Evolutionary conservation across 2,113 vertebrate species (phyloP).

Genomic region (Dipodomys spectabilis): DNA sequence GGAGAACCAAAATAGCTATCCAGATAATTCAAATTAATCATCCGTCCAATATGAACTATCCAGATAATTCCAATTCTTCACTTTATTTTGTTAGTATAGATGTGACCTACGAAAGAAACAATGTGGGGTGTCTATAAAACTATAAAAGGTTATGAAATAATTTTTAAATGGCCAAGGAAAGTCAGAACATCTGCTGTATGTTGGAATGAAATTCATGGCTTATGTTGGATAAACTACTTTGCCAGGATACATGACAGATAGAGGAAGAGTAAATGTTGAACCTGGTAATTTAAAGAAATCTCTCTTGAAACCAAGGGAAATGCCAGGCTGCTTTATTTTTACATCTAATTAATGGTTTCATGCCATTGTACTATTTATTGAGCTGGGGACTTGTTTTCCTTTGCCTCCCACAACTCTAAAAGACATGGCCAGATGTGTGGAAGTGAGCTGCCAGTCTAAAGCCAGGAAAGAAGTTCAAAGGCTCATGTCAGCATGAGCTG

Average conservation of each 20-base stretch:
- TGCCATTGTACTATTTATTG: constrained; percentile 42
- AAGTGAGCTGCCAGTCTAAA: constrained; percentile 55
- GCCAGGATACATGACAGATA: background rate
- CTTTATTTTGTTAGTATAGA: constrained; percentile 78
- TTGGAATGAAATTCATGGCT: background rate
- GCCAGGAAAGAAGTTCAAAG: constrained; percentile 71
- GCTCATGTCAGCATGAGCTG: constrained; percentile 21
- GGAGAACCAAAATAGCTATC: constrained; percentile 65
- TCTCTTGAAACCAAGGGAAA: constrained; percentile 70
- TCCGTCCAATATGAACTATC: constrained; percentile 38
- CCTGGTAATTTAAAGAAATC: constrained; percentile 72
- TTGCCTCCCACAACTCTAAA: constrained; percentile 55
- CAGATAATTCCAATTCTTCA: constrained; percentile 68
- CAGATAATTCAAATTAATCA: constrained; percentile 45
- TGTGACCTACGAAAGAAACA: constrained; percentile 72
- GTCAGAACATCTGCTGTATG: background rate
- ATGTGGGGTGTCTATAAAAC: constrained; percentile 75
- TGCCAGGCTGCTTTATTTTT: constrained; percentile 77
- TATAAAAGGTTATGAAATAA: constrained; percentile 43
- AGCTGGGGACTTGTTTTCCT: constrained; percentile 31
- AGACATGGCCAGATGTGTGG: background rate
- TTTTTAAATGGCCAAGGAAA: constrained; percentile 31
- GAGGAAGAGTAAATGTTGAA: constrained; percentile 47
- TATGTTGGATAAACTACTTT: background rate
- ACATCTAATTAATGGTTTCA: constrained; percentile 75